Conservation (phyloP, 1,140 invertebrate genomes). For the Caerostris extrusa region DNA sequence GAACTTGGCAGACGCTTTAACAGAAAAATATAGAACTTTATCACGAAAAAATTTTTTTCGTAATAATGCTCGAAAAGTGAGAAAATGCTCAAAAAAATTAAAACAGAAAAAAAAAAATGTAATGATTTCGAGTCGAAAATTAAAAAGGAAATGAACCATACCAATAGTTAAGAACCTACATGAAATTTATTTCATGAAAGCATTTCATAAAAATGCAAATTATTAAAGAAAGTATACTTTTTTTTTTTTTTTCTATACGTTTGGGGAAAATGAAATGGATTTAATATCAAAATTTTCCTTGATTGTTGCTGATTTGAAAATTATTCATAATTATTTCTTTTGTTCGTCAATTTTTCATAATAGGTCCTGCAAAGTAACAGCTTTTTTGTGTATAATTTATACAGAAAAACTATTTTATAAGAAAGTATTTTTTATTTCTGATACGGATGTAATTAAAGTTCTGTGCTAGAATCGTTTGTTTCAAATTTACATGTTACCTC, state of each 20-base stretch:
- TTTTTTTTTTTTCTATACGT: not conserved
- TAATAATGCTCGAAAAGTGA: constrained; percentile 60
- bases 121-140: constrained; percentile 21
- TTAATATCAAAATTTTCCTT: not conserved
- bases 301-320: not conserved
- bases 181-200: not conserved
- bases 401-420: not conserved
- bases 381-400: not conserved
- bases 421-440: not conserved
- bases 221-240: not conserved
- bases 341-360: not conserved
- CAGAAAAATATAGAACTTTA: constrained; percentile 15
- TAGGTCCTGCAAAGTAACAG: not conserved
- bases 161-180: not conserved
- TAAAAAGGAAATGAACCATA: constrained; percentile 59
- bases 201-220: constrained; percentile 58
- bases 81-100: constrained; percentile 10
- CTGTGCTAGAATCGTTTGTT: not conserved
- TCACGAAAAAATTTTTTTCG: not conserved
- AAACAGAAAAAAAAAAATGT: constrained; percentile 9
- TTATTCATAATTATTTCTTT: not conserved
- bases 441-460: not conserved
- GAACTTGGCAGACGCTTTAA: not conserved
- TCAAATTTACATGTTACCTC: not conserved
- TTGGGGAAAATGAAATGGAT: not conserved